These are phyloP conservation scores for Crax fasciolata DNA, from an alignment of 2,797 vertebrate species.

Conservation along the genomic window DNA sequence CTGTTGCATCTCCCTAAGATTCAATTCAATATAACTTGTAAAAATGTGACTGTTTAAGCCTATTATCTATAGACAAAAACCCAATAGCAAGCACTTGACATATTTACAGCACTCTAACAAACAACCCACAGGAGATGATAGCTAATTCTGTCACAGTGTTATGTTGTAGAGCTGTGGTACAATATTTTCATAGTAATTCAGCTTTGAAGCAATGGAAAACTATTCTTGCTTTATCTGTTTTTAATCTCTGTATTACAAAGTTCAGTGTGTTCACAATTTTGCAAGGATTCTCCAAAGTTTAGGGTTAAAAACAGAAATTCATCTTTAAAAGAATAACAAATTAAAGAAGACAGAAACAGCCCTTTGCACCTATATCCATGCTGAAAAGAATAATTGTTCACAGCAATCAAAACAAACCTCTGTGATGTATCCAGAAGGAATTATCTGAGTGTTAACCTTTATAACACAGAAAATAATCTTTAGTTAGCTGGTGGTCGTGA, in stretches of 20 bases:
- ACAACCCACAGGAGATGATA: neutral
- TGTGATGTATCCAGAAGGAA: neutral
- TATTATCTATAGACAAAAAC: constrained; percentile 14
- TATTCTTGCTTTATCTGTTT: neutral
- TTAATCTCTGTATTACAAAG: neutral
- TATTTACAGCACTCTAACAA: neutral
- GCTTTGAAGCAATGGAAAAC: neutral
- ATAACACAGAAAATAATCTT: neutral
- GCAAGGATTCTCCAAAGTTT: neutral
- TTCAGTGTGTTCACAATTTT: neutral
- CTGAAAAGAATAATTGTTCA: constrained; percentile 33
- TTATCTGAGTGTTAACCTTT: neutral
- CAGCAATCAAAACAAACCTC: neutral
- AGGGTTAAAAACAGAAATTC: neutral
- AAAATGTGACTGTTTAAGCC: constrained; percentile 35
- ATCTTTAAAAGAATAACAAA: constrained; percentile 6
- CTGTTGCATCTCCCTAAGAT: neutral
- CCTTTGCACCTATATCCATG: neutral
- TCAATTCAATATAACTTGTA: constrained; percentile 12
- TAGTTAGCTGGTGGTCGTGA: neutral
- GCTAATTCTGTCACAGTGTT: neutral
- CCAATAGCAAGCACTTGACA: neutral
- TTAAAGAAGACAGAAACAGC: neutral
- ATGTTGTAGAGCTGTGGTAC: neutral
- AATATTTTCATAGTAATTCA: constrained; percentile 17